These are phyloP conservation scores for Leucoptera coffeella DNA, from an alignment of 2,888 invertebrate genomes.

Conservation along the genomic window DNA sequence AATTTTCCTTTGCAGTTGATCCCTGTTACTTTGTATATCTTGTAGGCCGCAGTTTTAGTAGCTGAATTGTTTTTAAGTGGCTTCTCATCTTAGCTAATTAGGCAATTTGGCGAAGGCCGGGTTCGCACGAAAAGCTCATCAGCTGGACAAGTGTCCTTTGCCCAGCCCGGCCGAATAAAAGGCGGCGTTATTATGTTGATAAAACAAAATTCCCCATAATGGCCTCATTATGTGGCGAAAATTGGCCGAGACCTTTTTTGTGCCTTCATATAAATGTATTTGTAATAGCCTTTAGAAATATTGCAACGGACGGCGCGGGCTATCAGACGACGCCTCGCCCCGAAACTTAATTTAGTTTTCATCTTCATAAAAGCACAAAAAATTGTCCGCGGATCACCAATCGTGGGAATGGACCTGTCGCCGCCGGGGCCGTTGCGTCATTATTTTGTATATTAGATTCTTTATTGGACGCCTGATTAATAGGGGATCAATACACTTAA, in stretches of 20 bases:
- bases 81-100: no score
- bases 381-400: slow-evolving; percentile 35
- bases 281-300: slow-evolving; percentile 54
- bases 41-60: no score
- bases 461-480: slow-evolving; percentile 47
- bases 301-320: slow-evolving; percentile 46
- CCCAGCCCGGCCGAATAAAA: slow-evolving; percentile 36
- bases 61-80: no score
- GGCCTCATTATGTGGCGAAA: slow-evolving; percentile 54
- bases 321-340: slow-evolving; percentile 34
- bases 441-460: slow-evolving; percentile 51
- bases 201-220: slow-evolving; percentile 53
- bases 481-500: slow-evolving; percentile 41
- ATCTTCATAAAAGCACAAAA: slow-evolving; percentile 27
- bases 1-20: no score
- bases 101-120: no score
- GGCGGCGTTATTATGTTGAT: slow-evolving; percentile 52
- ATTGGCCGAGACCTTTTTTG: slow-evolving; percentile 50
- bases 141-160: slow-evolving; percentile 16
- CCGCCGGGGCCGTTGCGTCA: slow-evolving; percentile 50
- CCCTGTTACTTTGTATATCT: no score
- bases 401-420: slow-evolving; percentile 51
- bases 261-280: slow-evolving; percentile 50
- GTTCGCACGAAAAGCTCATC: no score
- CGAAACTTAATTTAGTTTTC: slow-evolving; percentile 50